A percentile compares a stretch with the other conserved stretches of the same genome.
Evolutionary conservation across 1,140 invertebrate species (phyloP).

Genomic region (Gonioctena quinquepunctata): DNA sequence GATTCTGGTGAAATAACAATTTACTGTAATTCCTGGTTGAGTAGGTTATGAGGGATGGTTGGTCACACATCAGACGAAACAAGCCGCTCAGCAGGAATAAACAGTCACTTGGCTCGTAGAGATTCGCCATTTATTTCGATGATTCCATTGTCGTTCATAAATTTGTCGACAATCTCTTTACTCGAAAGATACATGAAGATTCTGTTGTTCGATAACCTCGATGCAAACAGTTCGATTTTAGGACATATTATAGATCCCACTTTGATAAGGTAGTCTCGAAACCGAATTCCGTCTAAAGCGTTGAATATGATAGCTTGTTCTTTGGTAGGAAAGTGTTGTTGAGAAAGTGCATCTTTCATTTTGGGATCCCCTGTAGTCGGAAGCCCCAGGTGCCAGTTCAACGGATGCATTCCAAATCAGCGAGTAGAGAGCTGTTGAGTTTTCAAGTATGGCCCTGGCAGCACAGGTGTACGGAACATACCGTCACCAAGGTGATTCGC

Average conservation of each 20-base stretch:
- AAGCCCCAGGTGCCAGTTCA: no score
- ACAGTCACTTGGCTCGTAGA: not conserved
- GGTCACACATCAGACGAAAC: not conserved
- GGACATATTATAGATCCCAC: not conserved
- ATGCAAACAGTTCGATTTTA: no score
- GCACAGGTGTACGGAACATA: no score
- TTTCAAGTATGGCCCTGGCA: no score
- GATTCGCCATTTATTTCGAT: constrained; percentile 29
- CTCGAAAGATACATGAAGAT: no score
- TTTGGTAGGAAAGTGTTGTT: constrained; percentile 16
- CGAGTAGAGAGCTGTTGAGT: no score
- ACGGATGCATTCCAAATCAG: no score
- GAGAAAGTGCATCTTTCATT: not conserved
- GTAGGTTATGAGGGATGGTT: not conserved
- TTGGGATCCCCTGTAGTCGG: not conserved
- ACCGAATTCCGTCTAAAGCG: constrained; percentile 29
- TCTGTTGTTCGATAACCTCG: constrained; percentile 14
- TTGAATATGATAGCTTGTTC: constrained; percentile 24
- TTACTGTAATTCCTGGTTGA: not conserved
- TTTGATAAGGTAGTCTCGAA: not conserved
- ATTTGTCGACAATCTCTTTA: constrained; percentile 35
- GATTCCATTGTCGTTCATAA: constrained; percentile 22
- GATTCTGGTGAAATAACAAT: no score
- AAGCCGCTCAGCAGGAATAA: not conserved
- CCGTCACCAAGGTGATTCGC: no score